Conservation (phyloP, 2,888 invertebrate genomes). For the Heliconius aoede region DNA sequence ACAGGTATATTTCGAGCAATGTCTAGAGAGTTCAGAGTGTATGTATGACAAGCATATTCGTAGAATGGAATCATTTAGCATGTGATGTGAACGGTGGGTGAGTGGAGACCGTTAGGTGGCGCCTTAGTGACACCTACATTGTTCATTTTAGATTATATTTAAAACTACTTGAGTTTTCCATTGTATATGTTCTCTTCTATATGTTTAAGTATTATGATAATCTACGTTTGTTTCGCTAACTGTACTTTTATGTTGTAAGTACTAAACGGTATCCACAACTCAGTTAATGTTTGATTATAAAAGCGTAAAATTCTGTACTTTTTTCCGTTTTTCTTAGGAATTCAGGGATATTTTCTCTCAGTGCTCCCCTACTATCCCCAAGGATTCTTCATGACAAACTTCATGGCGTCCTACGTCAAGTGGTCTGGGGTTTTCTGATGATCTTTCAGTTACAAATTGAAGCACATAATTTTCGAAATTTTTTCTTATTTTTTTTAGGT, state of each 20-base stretch:
- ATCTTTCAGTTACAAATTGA: not conserved
- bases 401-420: too few species aligned
- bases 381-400: too few species aligned
- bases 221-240: too few species aligned
- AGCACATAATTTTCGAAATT: not conserved
- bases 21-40: not conserved
- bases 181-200: not conserved
- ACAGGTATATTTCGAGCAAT: not conserved
- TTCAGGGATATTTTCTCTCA: too few species aligned
- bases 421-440: too few species aligned
- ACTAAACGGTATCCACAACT: too few species aligned
- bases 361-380: too few species aligned
- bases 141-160: not conserved
- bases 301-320: too few species aligned
- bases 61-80: conserved; percentile 13
- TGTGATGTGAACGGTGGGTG: conserved; percentile 18
- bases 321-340: too few species aligned
- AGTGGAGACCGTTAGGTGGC: conserved; percentile 24
- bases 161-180: not conserved
- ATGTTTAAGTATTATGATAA: not conserved
- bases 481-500: not conserved
- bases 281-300: too few species aligned
- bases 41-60: not conserved
- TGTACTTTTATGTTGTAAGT: too few species aligned
- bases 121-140: conserved; percentile 7